phyloP scores from a whole-genome alignment of 2,888 invertebrate genomes.

The Coleophora deauratella region DNA sequence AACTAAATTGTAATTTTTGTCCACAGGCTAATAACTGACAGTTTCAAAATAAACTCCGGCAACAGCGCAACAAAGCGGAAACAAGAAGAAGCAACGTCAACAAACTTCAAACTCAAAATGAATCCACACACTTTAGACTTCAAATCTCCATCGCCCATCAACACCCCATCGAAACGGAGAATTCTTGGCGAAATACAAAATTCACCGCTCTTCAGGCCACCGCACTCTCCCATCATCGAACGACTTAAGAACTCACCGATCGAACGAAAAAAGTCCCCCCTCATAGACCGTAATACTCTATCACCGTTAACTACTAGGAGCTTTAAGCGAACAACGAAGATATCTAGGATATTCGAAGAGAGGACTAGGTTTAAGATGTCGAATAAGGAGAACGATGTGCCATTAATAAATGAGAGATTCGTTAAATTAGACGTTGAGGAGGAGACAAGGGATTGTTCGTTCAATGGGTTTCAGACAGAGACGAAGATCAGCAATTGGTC shows the following conservation, averaged over 20 bases:
- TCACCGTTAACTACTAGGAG: constrained; percentile 21
- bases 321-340: constrained; percentile 33
- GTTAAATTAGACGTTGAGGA: constrained; percentile 51
- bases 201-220: constrained; percentile 19
- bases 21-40: constrained; percentile 69
- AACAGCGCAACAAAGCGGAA: constrained; percentile 57
- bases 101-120: constrained; percentile 57
- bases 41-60: constrained; percentile 68
- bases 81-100: constrained; percentile 45
- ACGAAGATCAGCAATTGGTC: constrained; percentile 35
- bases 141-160: constrained; percentile 36
- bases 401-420: constrained; percentile 32
- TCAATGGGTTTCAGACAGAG: constrained; percentile 33
- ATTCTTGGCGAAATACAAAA: constrained; percentile 45
- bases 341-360: constrained; percentile 51
- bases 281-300: constrained; percentile 17
- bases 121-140: constrained; percentile 55
- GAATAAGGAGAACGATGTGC: constrained; percentile 50
- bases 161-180: constrained; percentile 39
- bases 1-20: constrained; percentile 12
- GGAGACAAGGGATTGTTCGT: constrained; percentile 54
- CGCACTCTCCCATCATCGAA: constrained; percentile 35
- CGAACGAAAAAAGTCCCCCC: constrained; percentile 22
- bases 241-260: constrained; percentile 27
- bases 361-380: constrained; percentile 46